Evolutionary conservation across 2,797 vertebrate genomes (phyloP).

Genomic region (Coreius guichenoti): DNA sequence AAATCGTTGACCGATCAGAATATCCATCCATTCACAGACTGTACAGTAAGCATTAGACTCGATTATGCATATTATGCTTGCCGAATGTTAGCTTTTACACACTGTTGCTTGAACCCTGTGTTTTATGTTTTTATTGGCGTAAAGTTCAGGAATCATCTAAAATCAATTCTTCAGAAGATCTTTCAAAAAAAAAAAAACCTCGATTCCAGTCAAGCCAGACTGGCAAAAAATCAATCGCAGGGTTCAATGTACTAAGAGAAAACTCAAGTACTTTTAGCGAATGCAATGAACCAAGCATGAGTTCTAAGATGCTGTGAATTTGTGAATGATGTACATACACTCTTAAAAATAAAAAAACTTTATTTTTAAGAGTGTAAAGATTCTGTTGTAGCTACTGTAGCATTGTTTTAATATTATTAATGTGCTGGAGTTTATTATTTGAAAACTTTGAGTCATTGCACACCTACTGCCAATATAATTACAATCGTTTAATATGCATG

Average conservation of each 20-base stretch:
- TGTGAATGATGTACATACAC: background rate
- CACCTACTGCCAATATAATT: background rate
- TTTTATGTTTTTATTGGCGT: slow-evolving; percentile 90
- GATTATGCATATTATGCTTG: slow-evolving; percentile 78
- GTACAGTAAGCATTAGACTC: slow-evolving; percentile 64
- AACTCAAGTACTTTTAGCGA: slow-evolving; percentile 7
- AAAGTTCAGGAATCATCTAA: slow-evolving; percentile 88
- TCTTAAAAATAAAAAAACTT: background rate
- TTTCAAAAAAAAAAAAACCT: slow-evolving; percentile 36
- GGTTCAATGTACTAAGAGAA: slow-evolving; percentile 68
- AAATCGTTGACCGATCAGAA: slow-evolving; percentile 62
- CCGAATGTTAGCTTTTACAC: slow-evolving; percentile 86
- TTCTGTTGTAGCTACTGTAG: background rate
- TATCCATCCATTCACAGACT: slow-evolving; percentile 55
- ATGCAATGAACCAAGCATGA: background rate
- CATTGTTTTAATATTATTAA: background rate
- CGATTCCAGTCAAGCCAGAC: slow-evolving; percentile 38
- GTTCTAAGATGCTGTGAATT: background rate
- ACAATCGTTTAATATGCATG: background rate
- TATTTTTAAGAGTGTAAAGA: background rate
- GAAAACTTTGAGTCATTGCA: background rate
- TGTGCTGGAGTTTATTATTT: background rate
- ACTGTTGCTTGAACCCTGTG: slow-evolving; percentile 93
- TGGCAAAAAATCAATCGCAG: slow-evolving; percentile 60
- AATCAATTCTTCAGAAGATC: slow-evolving; percentile 62